Evolutionary conservation across 2,797 vertebrate species (phyloP), one percentile per base, ranked within the genome.

Genomic region (Oryzias dopingdopingensis): DNA sequence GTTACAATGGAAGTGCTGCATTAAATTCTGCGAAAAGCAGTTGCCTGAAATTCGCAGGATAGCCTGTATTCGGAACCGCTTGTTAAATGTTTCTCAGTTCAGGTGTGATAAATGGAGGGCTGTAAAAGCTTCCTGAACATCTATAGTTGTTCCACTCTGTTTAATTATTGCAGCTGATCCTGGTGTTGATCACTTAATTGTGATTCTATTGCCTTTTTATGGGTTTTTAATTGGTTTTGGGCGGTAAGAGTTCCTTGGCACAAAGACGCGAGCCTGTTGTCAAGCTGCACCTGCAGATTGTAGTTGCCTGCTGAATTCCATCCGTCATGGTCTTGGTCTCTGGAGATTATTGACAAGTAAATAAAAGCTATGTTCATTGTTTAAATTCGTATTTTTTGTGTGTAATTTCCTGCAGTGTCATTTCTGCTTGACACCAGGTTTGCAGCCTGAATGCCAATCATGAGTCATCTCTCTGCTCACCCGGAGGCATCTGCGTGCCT

Each of bases 341-440:
- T 10, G 32, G 32, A 37, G 32, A 37, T 37, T 37, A 37, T 37
- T 37, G 32, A 37, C 32, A 37, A 37, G 32, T 37, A 45, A 45
- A 45, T 45, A 45, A 42, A 42, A 42, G 42, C 42, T 2, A 4
- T 42, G 12, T 14, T 42, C 15, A 42, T 42, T 42, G 16, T n/a
- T n/a, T 5, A 7, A 42, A 42, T 5, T 16, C 15, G 4, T 42
- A 12, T 42, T 42, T 42, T 42, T 42, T 42, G 10, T 44, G 43
- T 44, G 43, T 44, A 17, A 17, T 17, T 44, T 17, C 15, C 43
- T 37, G 32, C 32, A 37, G 32, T 37, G 32, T 37, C 32, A 15
- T 40, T 20, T 18, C 20, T 23, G 10, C 43, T 62, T 55, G 43
- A 54, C 49, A 42, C n/a, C 55, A 42, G 44, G 4, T 43, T 57